Base-by-base conservation (phyloP, 2,113 vertebrate genomes). In the Chunga burmeisteri region DNA sequence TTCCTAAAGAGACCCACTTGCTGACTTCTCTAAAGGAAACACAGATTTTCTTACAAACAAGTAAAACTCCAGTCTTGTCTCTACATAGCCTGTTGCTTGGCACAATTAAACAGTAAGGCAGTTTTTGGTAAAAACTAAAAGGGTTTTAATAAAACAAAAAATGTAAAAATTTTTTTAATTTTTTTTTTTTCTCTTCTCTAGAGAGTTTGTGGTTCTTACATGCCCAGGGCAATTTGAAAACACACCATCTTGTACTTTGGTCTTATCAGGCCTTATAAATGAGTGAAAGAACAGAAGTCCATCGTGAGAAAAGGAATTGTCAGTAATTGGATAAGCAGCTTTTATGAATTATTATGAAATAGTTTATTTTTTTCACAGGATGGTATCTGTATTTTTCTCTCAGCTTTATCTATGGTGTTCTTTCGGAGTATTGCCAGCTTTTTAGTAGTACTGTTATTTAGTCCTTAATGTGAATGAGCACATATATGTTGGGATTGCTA, bases 381-480 rank as follows among this genome's bases (percentile, higher is more conserved):
- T 68, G 12, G 3, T 79, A 38, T 66, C n/a, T 72, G 5, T 55
- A 27, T 63, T 95, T 92, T 84, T 78, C 27, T 42, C 46, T 47
- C 49, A 81, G 32, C 25, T 91, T 91, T 83, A 14, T 61, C 26
- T 73, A 3, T 44, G 16, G 3, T 65, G 19, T 42, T 89, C 44
- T 84, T 87, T 56, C 2, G 3, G 49, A 27, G 5, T 25, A 40
- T 14, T 70, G 16, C 12, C 47, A 55, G 23, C 10, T 87, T 78
- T 78, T 78, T 32, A 78, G 19, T 36, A 55, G 15, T 42, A 16
- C 12, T 81, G 19, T 20, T 75, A 58, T 12, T 77, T 63, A 87
- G 38, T 63, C 16, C 19, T 47, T 10, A 3, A 0, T 32, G 26
- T 16, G 20, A 36, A 63, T 4, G 0, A 68, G 23, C 36, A 44